Evolutionary conservation across 2,113 vertebrate genomes (phyloP), one percentile per base, ranked within the genome.

Genomic region (Myxocyprinus asiaticus): DNA sequence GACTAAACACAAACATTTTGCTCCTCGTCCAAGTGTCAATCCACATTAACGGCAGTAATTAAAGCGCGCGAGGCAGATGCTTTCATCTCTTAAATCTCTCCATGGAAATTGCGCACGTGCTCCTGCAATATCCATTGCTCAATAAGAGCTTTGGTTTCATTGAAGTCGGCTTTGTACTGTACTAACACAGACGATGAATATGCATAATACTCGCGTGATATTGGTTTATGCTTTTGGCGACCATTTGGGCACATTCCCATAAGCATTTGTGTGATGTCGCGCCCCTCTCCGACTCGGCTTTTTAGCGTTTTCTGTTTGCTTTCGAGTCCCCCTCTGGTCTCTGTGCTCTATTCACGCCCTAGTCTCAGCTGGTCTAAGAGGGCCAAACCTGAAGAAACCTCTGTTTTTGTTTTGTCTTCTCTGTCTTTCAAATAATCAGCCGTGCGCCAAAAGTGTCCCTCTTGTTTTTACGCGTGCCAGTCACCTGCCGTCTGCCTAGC

Each of bases 381-480:
- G 91, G 89, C 87, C 88, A 90, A 90, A 92, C 90, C 92, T 91
- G 91, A 88, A 91, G 89, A 90, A 92, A 90, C 88, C 88, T 87
- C 89, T 88, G 86, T 92, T 91, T 91, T 87, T 90, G 86, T 91
- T 88, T 82, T 85, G 82, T 89, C 87, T 89, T 88, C 88, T 89
- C 89, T 87, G 83, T 90, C 90, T 90, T 90, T 90, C 85, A 91
- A 90, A 87, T 88, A 91, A 88, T 88, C 88, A 90, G 92, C 92
- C 89, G 89, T 87, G 80, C 91, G 83, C 89, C 90, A 87, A 82
- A 89, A 88, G 89, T 89, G 88, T 86, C 77, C 85, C 85, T 90
- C 93, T 93, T 93, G 93, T 95, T 91, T 91, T 93, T 92, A 91
- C 94, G 91, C 93, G 94, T 95, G 95, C 94, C 94, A 92, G 95